Evolutionary conservation across 2,888 invertebrate species (phyloP).

Genomic region (Lochmaea crataegi): DNA sequence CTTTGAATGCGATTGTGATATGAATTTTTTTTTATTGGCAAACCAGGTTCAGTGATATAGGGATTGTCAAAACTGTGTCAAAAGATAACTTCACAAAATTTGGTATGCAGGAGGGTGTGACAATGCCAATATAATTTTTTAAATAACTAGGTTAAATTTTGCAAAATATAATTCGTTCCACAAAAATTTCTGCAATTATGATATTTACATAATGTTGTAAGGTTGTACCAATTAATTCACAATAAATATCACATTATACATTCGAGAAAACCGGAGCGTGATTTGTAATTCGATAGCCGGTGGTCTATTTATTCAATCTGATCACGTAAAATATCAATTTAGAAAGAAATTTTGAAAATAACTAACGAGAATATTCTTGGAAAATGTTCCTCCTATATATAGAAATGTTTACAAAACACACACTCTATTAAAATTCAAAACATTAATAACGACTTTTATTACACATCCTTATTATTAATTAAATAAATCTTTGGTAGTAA

Average conservation of each 20-base stretch:
- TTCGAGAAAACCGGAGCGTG: background rate
- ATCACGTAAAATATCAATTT: slow-evolving; percentile 9
- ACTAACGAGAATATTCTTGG: background rate
- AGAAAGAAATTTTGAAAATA: background rate
- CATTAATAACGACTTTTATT: background rate
- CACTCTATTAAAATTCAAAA: background rate
- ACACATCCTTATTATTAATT: slow-evolving; percentile 4
- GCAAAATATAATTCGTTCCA: too few relatives aligned
- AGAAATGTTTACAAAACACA: background rate
- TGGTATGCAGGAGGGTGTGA: too few relatives aligned
- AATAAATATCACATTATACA: background rate
- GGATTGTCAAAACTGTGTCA: too few relatives aligned
- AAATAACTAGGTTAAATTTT: too few relatives aligned
- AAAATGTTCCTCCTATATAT: background rate
- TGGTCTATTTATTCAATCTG: background rate
- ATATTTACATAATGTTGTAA: background rate
- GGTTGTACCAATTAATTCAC: background rate
- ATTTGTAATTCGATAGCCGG: background rate
- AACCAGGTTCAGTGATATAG: too few relatives aligned
- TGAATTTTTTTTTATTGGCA: too few relatives aligned
- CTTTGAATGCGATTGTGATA: too few relatives aligned
- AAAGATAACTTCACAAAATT: too few relatives aligned
- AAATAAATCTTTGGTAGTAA: background rate
- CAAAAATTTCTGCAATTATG: background rate
- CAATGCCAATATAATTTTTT: too few relatives aligned